Evolutionary conservation across 1,140 invertebrate species (phyloP), one percentile per base, ranked within the genome.

Genomic region (Caenorhabditis briggsae): DNA sequence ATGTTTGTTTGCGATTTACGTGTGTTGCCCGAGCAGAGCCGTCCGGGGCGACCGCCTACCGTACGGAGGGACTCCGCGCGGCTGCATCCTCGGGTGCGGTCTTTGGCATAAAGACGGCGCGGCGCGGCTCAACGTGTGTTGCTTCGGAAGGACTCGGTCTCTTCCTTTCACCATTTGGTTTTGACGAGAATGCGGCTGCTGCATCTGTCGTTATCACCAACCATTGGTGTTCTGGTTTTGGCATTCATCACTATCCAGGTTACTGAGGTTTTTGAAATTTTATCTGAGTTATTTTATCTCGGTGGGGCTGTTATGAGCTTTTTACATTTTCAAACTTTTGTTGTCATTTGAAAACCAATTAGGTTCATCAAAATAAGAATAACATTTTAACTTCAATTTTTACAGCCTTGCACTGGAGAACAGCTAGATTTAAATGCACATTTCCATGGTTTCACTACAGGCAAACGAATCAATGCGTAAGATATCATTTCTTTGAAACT

Each of bases 1-100:
- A 50, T 78, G 70, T 78, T 78, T 78, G 70, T 78, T 78, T 78
- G 70, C 70, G 70, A 78, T 78, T 78, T 78, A 78, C 70, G 70
- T 78, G 70, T 78, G 70, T 78, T 50, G 43, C 70, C 46, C 12
- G 12, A 43, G 20, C 16, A 43, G 64, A 70, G n/a, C 64, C 70
- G 20, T 50, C 7, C 70, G 33, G 33, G 33, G 33, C 70, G 70
- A 23, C 70, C 70, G 70, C 70, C 70, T 78, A 78, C 70, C 70
- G 70, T 78, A 25, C 70, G 65, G 65, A 70, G 33, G 33, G 33
- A 33, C 33, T 1, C 33, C 33, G 33, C 65, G 65, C 65, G 41
- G 65, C n/a, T n/a, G n/a, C 65, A 46, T 46, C 70, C 9, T 20
- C 70, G 70, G 70, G 70, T 78, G 70, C 70, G 70, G 70, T 78